Conservation (phyloP, 2,797 vertebrate species). For the Sebastes diploproa region DNA sequence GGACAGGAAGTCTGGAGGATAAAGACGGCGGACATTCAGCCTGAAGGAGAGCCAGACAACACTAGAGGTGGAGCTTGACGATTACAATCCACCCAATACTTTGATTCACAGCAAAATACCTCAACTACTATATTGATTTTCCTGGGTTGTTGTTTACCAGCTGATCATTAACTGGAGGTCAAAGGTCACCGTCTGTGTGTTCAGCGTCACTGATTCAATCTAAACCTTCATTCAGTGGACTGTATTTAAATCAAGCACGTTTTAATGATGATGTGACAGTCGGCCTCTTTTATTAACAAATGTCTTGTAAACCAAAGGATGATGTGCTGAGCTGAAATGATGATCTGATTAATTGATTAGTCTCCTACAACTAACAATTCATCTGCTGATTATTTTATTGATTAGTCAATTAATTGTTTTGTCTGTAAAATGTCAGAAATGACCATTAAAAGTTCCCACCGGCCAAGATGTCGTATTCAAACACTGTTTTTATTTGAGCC, state of each 20-base stretch:
- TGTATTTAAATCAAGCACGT: background rate
- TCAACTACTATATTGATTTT: background rate
- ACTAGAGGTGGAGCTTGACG: background rate
- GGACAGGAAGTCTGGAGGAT: constrained; percentile 8
- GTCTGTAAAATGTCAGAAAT: background rate
- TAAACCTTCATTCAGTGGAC: background rate
- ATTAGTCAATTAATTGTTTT: background rate
- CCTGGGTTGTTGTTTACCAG: background rate
- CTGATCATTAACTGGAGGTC: background rate
- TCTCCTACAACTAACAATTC: background rate
- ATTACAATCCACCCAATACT: background rate
- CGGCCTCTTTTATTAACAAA: too few species aligned
- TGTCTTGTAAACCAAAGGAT: too few species aligned
- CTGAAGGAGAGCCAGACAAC: background rate
- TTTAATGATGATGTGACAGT: background rate
- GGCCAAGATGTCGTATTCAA: too few species aligned
- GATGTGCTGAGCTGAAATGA: too few species aligned
- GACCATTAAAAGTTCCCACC: background rate
- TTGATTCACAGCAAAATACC: background rate
- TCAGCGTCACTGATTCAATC: background rate
- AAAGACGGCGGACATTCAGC: background rate
- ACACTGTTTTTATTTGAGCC: too few species aligned
- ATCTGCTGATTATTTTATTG: background rate
- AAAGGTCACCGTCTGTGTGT: background rate
- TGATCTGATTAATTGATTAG: background rate